A percentile compares a stretch with the other conserved stretches of the same genome.
Evolutionary conservation across 1,140 invertebrate species (phyloP).

Genomic region (Drosophila kurseongensis): DNA sequence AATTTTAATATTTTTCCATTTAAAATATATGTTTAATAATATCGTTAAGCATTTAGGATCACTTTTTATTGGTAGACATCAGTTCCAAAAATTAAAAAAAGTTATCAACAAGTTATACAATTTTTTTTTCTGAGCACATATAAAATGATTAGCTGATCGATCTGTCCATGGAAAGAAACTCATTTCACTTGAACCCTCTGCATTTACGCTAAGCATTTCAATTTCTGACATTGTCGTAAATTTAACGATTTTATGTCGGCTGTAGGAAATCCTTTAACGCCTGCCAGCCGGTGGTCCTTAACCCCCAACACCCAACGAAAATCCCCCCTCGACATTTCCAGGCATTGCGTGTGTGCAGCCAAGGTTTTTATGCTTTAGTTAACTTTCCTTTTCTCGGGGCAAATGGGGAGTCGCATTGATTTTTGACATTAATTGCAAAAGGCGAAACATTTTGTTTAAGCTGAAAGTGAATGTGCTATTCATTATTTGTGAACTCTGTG

Average conservation of each 20-base stretch:
- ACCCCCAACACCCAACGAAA: constrained; percentile 4
- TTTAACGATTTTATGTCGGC: constrained; percentile 76
- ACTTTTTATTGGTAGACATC: no score
- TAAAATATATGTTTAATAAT: no score
- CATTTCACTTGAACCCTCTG: constrained; percentile 23
- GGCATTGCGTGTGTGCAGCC: constrained; percentile 47
- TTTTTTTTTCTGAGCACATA: neutral
- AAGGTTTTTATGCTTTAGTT: constrained; percentile 45
- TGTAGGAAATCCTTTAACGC: constrained; percentile 64
- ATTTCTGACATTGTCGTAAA: constrained; percentile 61
- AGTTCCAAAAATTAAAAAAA: neutral
- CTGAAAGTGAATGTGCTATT: constrained; percentile 33
- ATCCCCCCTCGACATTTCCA: constrained; percentile 12
- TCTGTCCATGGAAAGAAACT: constrained; percentile 14
- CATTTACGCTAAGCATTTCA: constrained; percentile 47
- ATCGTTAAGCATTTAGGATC: no score
- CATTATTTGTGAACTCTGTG: constrained; percentile 39
- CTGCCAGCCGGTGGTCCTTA: constrained; percentile 19
- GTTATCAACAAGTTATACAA: neutral
- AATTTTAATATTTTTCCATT: no score
- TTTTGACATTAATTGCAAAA: constrained; percentile 59
- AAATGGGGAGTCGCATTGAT: constrained; percentile 59
- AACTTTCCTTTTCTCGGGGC: constrained; percentile 11
- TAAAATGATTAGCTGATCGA: constrained; percentile 42
- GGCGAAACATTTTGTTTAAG: constrained; percentile 33